Evolutionary conservation across 2,888 invertebrate species (phyloP).

Genomic region (Bellardia pandia): DNA sequence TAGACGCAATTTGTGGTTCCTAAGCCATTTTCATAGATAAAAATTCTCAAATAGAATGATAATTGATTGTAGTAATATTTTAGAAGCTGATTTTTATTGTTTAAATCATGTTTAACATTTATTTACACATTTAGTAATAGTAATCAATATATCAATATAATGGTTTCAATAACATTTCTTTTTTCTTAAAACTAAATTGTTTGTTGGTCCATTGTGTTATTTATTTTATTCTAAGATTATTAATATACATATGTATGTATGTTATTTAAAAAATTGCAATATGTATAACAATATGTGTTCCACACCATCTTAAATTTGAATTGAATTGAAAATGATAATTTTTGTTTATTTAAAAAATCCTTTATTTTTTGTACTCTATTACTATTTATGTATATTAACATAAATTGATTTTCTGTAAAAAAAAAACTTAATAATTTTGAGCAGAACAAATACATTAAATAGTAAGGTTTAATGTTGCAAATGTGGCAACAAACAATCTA

Average conservation of each 20-base stretch:
- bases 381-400: too few relatives aligned
- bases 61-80: not conserved
- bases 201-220: conserved; percentile 49
- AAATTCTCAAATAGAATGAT: not conserved
- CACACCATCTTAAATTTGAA: not conserved
- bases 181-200: conserved; percentile 12
- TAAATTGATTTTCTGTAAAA: too few relatives aligned
- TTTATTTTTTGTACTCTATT: too few relatives aligned
- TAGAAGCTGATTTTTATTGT: not conserved
- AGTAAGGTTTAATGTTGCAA: too few relatives aligned
- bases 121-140: conserved; percentile 50
- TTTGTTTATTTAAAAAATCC: too few relatives aligned
- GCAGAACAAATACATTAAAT: too few relatives aligned
- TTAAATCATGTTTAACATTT: conserved; percentile 31
- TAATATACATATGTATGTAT: not conserved
- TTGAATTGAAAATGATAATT: too few relatives aligned
- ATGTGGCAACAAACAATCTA: too few relatives aligned
- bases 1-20: not conserved
- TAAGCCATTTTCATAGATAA: not conserved
- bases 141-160: conserved; percentile 20
- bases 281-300: not conserved
- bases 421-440: too few relatives aligned
- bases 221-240: not conserved
- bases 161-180: conserved; percentile 20
- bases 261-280: not conserved